Evolutionary conservation across 2,113 vertebrate species (phyloP).

Genomic region (Grallaria varia): DNA sequence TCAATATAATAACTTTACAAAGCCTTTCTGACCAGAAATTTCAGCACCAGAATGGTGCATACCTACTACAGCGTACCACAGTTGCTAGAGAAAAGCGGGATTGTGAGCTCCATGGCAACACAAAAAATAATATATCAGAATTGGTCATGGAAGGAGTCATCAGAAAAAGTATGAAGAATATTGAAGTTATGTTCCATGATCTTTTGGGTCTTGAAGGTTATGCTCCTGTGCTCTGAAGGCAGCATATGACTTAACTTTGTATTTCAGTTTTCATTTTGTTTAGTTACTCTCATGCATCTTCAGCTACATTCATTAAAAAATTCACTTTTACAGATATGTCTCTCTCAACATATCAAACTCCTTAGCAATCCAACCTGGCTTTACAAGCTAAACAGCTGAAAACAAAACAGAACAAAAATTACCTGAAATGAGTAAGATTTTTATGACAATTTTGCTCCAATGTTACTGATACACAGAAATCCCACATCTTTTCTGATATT

Average conservation of each 20-base stretch:
- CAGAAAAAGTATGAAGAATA: not conserved
- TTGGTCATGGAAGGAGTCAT: not conserved
- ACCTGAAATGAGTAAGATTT: not conserved
- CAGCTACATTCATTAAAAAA: not conserved
- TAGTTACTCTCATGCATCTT: not conserved
- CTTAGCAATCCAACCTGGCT: not conserved
- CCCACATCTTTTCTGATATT: not conserved
- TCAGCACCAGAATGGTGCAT: not conserved
- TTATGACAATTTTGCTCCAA: not conserved
- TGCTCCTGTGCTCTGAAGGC: not conserved
- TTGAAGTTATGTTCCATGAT: not conserved
- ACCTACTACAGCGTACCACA: not conserved
- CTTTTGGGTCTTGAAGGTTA: not conserved
- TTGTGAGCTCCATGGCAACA: not conserved
- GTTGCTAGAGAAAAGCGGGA: not conserved
- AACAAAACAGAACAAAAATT: not conserved
- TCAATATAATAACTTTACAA: not conserved
- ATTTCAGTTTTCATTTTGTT: not conserved
- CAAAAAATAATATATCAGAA: not conserved
- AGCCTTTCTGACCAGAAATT: not conserved
- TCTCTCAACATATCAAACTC: not conserved
- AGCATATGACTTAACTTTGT: not conserved
- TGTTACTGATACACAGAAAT: not conserved
- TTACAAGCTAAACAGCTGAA: not conserved
- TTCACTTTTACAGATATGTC: not conserved